Percentiles rank a stretch among this genome's conserved stretches.
These are phyloP conservation scores for Phallusia fumigata DNA, from an alignment of 23 tunicate genomes.

Conservation along the genomic window DNA sequence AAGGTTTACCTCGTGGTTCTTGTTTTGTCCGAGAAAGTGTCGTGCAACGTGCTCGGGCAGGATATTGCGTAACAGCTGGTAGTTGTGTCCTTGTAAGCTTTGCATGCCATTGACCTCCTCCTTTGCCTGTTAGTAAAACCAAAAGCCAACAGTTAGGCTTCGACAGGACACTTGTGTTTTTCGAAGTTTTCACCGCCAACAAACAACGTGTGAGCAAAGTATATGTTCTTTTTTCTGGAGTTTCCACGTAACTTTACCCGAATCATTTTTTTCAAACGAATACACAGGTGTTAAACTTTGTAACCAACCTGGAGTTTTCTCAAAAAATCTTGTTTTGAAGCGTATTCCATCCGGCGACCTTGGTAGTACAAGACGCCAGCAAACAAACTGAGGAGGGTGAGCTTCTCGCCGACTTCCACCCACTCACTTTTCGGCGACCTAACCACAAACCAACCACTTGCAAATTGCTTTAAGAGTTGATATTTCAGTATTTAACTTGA, in stretches of 20 bases:
- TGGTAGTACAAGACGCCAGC: conserved; percentile 72
- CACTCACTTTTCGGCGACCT: background rate
- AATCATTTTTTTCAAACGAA: no score
- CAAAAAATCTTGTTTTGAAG: conserved; percentile 81
- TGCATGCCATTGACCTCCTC: conserved; percentile 73
- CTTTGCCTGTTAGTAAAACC: no score
- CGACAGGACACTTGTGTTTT: no score
- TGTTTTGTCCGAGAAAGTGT: conserved; percentile 78
- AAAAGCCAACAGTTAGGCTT: background rate
- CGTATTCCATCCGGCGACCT: conserved; percentile 87
- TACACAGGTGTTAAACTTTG: no score
- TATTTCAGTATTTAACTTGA: no score
- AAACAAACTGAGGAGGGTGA: conserved; percentile 51
- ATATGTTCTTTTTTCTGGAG: no score
- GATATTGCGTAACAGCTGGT: conserved; percentile 84
- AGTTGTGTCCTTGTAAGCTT: conserved; percentile 68
- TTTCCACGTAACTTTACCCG: no score
- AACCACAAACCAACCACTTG: background rate
- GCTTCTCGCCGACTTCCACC: conserved; percentile 19
- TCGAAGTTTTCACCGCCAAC: no score
- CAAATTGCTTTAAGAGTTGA: no score
- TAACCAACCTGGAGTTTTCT: conserved; percentile 89
- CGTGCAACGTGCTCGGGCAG: conserved; percentile 96
- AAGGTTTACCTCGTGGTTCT: conserved; percentile 91
- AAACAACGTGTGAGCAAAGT: no score